phyloP scores from a whole-genome alignment of 2,797 vertebrate genomes.

The Falco columbarius region DNA sequence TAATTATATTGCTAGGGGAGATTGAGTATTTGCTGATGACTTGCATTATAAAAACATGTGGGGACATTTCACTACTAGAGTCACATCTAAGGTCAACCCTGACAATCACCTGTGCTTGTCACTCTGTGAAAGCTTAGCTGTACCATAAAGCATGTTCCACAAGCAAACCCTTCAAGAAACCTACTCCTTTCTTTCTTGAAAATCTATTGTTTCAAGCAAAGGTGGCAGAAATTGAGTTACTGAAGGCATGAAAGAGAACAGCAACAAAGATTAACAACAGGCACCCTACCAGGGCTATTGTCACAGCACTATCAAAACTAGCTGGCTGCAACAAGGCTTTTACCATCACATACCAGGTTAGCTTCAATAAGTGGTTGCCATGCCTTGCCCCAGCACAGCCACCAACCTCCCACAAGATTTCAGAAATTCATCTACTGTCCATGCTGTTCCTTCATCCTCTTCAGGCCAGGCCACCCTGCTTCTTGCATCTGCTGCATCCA shows the following conservation, averaged over 20 bases:
- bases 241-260: not conserved
- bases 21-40: not conserved
- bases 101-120: not conserved
- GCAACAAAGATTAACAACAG: not conserved
- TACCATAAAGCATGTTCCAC: not conserved
- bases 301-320: too few relatives aligned
- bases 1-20: not conserved
- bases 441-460: too few relatives aligned
- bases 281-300: not conserved
- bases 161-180: not conserved
- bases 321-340: too few relatives aligned
- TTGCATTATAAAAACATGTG: not conserved
- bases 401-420: too few relatives aligned
- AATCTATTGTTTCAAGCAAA: not conserved
- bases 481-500: too few relatives aligned
- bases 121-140: not conserved
- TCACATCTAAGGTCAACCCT: not conserved
- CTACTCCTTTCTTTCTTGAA: not conserved
- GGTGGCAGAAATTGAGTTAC: not conserved
- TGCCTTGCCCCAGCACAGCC: too few relatives aligned
- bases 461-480: too few relatives aligned
- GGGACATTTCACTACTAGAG: not conserved
- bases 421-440: too few relatives aligned
- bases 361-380: too few relatives aligned
- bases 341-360: too few relatives aligned